Evolutionary conservation across 92 coral and sea anemone genomes (phyloP).

Genomic region (Nematostella vectensis): DNA sequence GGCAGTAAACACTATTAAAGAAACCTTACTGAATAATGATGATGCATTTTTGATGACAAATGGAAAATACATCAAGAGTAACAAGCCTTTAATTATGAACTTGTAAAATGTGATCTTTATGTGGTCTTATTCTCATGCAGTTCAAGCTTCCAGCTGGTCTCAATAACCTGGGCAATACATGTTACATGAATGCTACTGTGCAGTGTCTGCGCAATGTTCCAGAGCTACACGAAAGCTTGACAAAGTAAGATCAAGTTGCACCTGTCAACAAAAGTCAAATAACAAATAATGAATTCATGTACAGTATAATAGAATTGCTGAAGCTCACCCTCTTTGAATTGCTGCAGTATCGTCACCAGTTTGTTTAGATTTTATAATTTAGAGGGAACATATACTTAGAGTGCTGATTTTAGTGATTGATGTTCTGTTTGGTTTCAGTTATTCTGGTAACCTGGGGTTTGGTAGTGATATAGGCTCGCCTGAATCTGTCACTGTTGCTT

Average conservation of each 20-base stretch:
- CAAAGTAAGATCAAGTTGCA: conserved; percentile 32
- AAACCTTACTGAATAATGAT: too few species aligned
- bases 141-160: conserved; percentile 92
- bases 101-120: too few species aligned
- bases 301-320: too few species aligned
- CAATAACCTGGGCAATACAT: conserved; percentile 87
- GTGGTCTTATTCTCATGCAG: conserved; percentile 22
- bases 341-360: too few species aligned
- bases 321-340: too few species aligned
- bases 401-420: too few species aligned
- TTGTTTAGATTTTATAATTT: too few species aligned
- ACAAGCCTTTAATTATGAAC: too few species aligned
- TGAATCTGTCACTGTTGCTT: conserved; percentile 61
- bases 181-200: conserved; percentile 97
- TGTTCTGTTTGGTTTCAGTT: conserved; percentile 9
- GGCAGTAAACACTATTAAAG: too few species aligned
- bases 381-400: too few species aligned
- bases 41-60: too few species aligned
- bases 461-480: conserved; percentile 29
- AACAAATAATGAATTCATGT: neutral
- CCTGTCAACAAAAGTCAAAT: neutral
- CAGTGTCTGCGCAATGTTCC: conserved; percentile 95
- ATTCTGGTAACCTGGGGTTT: conserved; percentile 15
- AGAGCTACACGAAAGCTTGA: conserved; percentile 56
- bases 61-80: too few species aligned